Evolutionary conservation across 2,113 vertebrate genomes (phyloP), one percentile per base, ranked within the genome.

Genomic region (Lynx canadensis): DNA sequence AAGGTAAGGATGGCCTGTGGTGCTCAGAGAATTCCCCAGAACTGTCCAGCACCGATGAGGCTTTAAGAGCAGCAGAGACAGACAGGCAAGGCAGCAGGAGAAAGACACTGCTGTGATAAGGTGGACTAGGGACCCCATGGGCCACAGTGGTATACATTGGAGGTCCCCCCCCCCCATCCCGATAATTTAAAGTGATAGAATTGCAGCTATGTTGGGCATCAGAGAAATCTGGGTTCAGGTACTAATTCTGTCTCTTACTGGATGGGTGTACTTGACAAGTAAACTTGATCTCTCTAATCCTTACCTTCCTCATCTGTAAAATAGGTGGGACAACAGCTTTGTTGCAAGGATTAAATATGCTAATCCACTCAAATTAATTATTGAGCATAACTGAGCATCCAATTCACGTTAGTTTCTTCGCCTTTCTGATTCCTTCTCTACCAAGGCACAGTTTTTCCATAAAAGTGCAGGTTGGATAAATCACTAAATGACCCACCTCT

Each of bases 301-400:
- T 93, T 52, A 69, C 66, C 92, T 87, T 95, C 71, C 45, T 95
- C 55, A 78, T 88, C 71, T 85, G 48, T 89, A 87, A 88, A 92
- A 88, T 27, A 66, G 90, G 76, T 57, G 41, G 57, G 57, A 78
- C 52, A 89, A 57, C 79, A 87, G 60, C 68, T 94, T 93, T 86
- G 84, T 69, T 63, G 45, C 91, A 27, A 94, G 73, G 84, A 93
- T 91, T 76, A 84, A 93, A 96, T 71, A 93, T 63, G 29, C 52
- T 71, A 85, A 94, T 92, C 95, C 36, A 76, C 41, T 93, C 73
- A 68, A 80, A 45, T 45, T 45, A 45, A 45, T 45, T 9, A 45
- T 45, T 45, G 45, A 45, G 45, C 45, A 9, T 45, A 45, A 45
- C 45, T 45, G 92, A 82, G 41, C 36, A n/a, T 76, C 83, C 38